Base-by-base conservation (phyloP, 2,797 vertebrate genomes). In the Vireo griseus region DNA sequence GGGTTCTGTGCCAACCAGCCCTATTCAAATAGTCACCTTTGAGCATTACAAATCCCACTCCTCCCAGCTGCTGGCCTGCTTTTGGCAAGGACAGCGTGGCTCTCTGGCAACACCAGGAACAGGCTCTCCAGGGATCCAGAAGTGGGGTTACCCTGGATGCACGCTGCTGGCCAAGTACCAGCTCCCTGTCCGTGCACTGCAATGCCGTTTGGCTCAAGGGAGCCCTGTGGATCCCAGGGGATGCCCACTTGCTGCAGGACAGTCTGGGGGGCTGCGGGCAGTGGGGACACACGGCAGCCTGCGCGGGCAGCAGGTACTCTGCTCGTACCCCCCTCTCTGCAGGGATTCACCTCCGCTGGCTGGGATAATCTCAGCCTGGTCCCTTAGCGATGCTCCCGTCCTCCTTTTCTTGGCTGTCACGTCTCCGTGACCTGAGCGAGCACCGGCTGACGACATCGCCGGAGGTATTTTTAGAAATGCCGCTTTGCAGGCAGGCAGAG, bases 381-480 rank as follows among this genome's bases (percentile, higher is more conserved):
- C 62, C 25, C 35, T 3, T 44, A 45, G 82, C 0, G 0, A 20
- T 19, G 75, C 50, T 82, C 85, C 5, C 4, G 18, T 66, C 76
- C 72, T 90, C 57, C 50, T 78, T 71, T 24, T 5, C 84, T 52
- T 50, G 71, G 73, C 54, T 84, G 73, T 75, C 91, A 84, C 13
- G 1, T 86, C 84, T 86, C 62, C 1, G 22, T 79, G 92, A 89
- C 95, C 89, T 48, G 59, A 92, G 75, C 28, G 4, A 86, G 59
- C 87, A 58, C n/a, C 6, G 8, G 78, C 74, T 92, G 93, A 91
- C 3, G 66, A 63, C 93, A 92, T 42, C 7, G 2, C 69, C 2
- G 20, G 40, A 86, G 74, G 89, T 92, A 96, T 95, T 96, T 95
- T 94, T 94, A 94, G 95, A 55, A 77, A 42, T 6, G 11, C 74